Base-by-base conservation (phyloP, 2,888 invertebrate species). In the Melieria picta region DNA sequence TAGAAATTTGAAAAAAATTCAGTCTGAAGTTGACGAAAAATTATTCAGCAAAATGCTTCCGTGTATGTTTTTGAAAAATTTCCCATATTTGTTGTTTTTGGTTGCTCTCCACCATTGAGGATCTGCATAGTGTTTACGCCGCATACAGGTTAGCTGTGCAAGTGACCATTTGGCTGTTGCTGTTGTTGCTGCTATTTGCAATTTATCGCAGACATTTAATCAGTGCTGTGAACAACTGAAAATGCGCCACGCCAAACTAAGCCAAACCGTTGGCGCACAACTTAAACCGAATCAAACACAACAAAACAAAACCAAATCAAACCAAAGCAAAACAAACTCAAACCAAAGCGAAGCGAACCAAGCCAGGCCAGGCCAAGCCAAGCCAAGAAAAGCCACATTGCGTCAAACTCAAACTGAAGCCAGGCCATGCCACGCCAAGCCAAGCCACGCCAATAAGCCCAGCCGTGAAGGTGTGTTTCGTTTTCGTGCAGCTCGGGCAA, bases 401-500 rank as follows among this genome's bases (percentile, higher is more conserved):
- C 50, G 42, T 55, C 45, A 64, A 11, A 9, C 11, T 16, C 16
- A 11, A 47, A 4, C 30, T 9, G 13, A 13, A 42, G 47, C n/a
- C 10, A 7, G 48, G 47, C 11, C 62, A 62, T 48, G 48, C 48
- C 62, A 47, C 13, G 16, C 16, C n/a, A 48, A 66, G 66, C 66
- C 47, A 46, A 57, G 66, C 58, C 48, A 66, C 57, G 47, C 48
- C 57, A 66, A 48, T 30, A 30, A 30, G 30, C 30, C 30, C 30
- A 30, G 30, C 30, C 30, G 30, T 66, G 66, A 66, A 58, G 66
- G 57, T 66, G 66, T 66, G 66, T 58, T 66, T 66, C 30, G 16
- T 48, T 30, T 30, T 30, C 30, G 30, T 30, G 30, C 30, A 30
- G 30, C 30, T 30, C 30, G 30, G 30, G 30, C 30, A 30, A 30